phyloP scores from a whole-genome alignment of 2,113 vertebrate genomes.

The Mastomys coucha region DNA sequence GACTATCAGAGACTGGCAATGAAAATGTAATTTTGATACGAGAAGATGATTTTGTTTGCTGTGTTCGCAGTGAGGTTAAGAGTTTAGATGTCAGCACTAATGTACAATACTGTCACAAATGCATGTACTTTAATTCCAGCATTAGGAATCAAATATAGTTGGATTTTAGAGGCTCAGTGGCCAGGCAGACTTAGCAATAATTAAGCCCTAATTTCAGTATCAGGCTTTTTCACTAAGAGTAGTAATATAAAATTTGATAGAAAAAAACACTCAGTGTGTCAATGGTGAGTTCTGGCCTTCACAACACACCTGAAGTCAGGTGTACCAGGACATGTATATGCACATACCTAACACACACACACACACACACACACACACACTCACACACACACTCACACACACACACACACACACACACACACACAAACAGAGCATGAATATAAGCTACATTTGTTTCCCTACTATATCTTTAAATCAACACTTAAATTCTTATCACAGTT shows the following conservation, averaged over 20 bases:
- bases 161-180: background rate
- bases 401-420: background rate
- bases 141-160: background rate
- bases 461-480: background rate
- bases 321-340: background rate
- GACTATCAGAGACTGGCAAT: background rate
- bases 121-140: background rate
- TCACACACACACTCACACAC: background rate
- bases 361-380: background rate
- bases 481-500: background rate
- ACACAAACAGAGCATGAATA: background rate
- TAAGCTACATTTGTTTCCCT: background rate
- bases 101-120: background rate
- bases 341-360: no score
- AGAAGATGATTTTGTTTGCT: background rate
- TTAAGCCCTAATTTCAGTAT: background rate
- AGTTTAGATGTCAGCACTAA: background rate
- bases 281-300: background rate
- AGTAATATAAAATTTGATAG: background rate
- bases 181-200: no score
- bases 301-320: background rate
- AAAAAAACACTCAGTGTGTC: background rate
- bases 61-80: background rate
- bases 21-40: background rate
- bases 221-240: background rate